Base-by-base conservation (phyloP, 2,888 invertebrate species). In the Steinernema scapterisci region DNA sequence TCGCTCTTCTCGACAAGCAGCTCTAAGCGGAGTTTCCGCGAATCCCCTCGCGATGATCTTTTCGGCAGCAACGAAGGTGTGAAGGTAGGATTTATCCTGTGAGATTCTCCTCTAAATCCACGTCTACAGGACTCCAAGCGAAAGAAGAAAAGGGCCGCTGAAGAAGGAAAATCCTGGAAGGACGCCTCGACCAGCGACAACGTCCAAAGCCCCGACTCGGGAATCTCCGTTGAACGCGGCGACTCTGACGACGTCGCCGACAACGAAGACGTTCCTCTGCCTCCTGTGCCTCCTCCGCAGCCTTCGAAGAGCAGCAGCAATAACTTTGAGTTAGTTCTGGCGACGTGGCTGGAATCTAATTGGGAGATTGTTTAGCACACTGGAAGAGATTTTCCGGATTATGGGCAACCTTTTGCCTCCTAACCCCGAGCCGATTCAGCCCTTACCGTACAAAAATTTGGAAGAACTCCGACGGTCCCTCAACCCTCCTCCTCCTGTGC, bases 161-260 rank as follows among this genome's bases (percentile, higher is more conserved):
- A 63, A 3, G 63, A 63, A 16, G 48, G n/a, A 48, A 48, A 48
- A 19, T 48, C n/a, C 7, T 19, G n/a, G 63, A 63, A 25, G 38
- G 31, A 25, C n/a, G 6, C 1, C 3, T 38, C 38, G 38, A 38
- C 38, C 1, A 63, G 19, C 31, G 63, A 31, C 31, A 27, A 63
- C 31, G 27, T 63, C 63, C 63, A 63, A 13, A 63, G 63, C 63
- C 63, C 63, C 63, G 63, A 63, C n/a, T 63, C 63, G 16, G 63
- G 63, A 13, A 63, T 63, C 38, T 21, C 25, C 1, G 63, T 16
- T 5, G 63, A 38, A 16, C 63, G 63, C 5, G 63, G 63, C 63
- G 25, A 25, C 38, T 63, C 63, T 2, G 63, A 63, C 16, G 63
- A 63, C 25, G 63, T 27, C 16, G 16, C 63, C 11, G 63, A 31